A percentile compares a stretch with the other conserved stretches of the same genome.
These are phyloP conservation scores for Drosophila phalerata DNA, from an alignment of 2,888 invertebrate species.

Conservation along the genomic window DNA sequence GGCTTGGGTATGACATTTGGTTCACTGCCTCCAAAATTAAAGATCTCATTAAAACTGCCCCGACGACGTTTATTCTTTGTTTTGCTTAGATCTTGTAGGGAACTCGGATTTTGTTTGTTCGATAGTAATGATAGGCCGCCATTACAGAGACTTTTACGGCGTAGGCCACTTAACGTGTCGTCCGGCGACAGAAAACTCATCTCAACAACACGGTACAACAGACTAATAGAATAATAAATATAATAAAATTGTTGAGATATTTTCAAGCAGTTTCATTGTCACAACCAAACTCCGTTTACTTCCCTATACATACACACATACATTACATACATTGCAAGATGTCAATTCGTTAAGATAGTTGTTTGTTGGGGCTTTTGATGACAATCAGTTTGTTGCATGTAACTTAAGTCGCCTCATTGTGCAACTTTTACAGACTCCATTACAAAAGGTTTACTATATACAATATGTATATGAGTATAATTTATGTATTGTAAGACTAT, in stretches of 20 bases:
- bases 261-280: conserved; percentile 33
- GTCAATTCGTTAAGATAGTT: conserved; percentile 11
- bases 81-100: conserved; percentile 70
- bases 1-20: conserved; percentile 26
- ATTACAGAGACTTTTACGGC: conserved; percentile 84
- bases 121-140: conserved; percentile 76
- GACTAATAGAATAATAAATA: conserved; percentile 3
- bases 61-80: conserved; percentile 82
- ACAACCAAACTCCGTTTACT: conserved; percentile 3
- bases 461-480: conserved; percentile 4
- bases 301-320: conserved; percentile 1
- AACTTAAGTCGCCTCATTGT: conserved; percentile 30
- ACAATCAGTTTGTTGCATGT: conserved; percentile 15
- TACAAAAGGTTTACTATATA: conserved; percentile 19
- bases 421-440: conserved; percentile 7
- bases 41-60: conserved; percentile 82
- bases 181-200: conserved; percentile 84
- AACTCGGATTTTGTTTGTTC: conserved; percentile 52
- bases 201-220: conserved; percentile 1
- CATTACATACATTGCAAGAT: conserved; percentile 8
- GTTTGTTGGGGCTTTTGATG: conserved; percentile 15
- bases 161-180: conserved; percentile 80
- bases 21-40: conserved; percentile 27
- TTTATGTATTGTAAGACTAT: conserved; percentile 11
- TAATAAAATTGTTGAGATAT: conserved; percentile 13